Evolutionary conservation across 64 coral and sea anemone genomes (phyloP).

Genomic region (Actinia equina): DNA sequence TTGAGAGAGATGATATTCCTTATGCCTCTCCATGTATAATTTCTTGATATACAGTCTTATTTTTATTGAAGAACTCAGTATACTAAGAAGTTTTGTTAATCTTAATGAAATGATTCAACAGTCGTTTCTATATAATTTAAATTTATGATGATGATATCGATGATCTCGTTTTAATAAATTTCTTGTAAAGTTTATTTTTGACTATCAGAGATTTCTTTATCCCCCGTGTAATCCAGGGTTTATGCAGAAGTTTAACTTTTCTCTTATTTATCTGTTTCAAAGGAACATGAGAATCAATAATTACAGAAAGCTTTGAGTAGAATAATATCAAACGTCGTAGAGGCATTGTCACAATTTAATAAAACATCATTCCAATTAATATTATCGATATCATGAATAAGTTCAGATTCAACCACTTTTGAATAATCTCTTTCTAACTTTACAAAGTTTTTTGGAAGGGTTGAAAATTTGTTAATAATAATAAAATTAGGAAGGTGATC

Average conservation of each 20-base stretch:
- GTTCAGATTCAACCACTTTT: too few species aligned
- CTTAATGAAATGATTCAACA: conserved; percentile 29
- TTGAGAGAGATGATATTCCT: conserved; percentile 29
- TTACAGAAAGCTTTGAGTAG: conserved; percentile 21
- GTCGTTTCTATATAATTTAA: conserved; percentile 25
- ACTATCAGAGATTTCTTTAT: conserved; percentile 27
- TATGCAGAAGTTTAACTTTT: not conserved
- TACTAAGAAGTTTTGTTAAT: conserved; percentile 18
- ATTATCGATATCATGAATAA: too few species aligned
- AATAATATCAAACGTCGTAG: conserved; percentile 10
- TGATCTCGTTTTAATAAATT: conserved; percentile 28
- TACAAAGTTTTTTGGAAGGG: too few species aligned
- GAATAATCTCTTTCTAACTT: too few species aligned
- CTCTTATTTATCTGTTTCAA: conserved; percentile 21
- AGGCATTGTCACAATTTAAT: too few species aligned
- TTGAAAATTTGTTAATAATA: too few species aligned
- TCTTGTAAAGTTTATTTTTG: not conserved
- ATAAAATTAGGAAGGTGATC: too few species aligned
- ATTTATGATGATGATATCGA: conserved; percentile 22
- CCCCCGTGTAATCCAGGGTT: conserved; percentile 33
- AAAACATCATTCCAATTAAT: too few species aligned
- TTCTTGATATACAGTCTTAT: conserved; percentile 31
- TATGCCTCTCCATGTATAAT: conserved; percentile 29
- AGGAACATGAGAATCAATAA: conserved; percentile 26
- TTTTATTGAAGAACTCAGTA: conserved; percentile 30